Conservation (phyloP, 2,888 invertebrate genomes). For the Drosophila putrida region DNA sequence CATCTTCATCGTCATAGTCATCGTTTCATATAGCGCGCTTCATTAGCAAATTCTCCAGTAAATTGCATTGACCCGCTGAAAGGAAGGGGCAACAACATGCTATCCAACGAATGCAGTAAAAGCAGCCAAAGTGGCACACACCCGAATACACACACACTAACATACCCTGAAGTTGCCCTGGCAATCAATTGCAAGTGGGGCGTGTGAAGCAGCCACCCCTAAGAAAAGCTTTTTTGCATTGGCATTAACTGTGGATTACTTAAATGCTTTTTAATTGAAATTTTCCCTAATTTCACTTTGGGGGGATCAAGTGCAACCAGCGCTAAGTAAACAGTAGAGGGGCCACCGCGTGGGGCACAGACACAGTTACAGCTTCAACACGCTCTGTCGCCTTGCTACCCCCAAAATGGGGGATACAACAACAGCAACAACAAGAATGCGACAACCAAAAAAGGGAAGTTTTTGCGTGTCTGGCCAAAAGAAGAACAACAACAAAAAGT, state of each 20-base stretch:
- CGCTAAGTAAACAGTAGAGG: constrained; percentile 58
- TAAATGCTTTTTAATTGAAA: constrained; percentile 84
- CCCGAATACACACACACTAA: neutral
- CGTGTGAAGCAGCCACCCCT: constrained; percentile 52
- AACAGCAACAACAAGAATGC: constrained; percentile 21
- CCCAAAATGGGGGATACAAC: constrained; percentile 22
- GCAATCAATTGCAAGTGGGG: constrained; percentile 60
- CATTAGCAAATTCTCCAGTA: constrained; percentile 69
- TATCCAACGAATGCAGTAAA: constrained; percentile 31
- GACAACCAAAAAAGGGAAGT: constrained; percentile 44
- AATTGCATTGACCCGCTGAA: constrained; percentile 72
- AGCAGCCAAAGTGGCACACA: constrained; percentile 36
- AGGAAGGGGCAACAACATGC: constrained; percentile 21
- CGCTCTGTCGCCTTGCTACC: constrained; percentile 74
- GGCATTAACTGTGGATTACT: constrained; percentile 81
- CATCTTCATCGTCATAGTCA: constrained; percentile 7
- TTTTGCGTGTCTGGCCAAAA: constrained; percentile 76
- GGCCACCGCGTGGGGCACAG: constrained; percentile 9
- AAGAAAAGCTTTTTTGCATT: constrained; percentile 60
- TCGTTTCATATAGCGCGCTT: constrained; percentile 52
- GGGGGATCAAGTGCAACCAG: constrained; percentile 79
- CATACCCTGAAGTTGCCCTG: constrained; percentile 1
- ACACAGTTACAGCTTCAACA: constrained; percentile 39
- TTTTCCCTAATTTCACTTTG: constrained; percentile 81
- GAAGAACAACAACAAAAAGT: constrained; percentile 61